Evolutionary conservation across 2,113 vertebrate species (phyloP).

Genomic region (Drymodes brunneopygia): DNA sequence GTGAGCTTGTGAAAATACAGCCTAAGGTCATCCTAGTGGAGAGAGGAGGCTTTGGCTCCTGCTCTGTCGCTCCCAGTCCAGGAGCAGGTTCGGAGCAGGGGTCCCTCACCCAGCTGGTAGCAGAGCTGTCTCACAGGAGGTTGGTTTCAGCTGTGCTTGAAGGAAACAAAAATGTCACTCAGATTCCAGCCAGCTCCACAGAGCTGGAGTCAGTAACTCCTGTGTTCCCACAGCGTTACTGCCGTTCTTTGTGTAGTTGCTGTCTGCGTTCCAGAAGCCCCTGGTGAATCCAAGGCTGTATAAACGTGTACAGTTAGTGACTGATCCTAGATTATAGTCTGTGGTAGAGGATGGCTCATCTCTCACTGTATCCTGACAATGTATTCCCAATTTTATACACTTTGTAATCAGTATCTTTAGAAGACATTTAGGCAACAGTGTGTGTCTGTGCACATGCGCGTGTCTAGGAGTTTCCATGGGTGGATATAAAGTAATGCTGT

Average conservation of each 20-base stretch:
- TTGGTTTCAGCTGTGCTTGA: neutral
- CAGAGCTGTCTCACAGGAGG: neutral
- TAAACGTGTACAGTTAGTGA: slow-evolving; percentile 62
- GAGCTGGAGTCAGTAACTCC: neutral
- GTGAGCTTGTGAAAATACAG: neutral
- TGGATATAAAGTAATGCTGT: slow-evolving; percentile 36
- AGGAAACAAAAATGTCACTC: neutral
- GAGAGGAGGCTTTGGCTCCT: neutral
- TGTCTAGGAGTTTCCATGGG: slow-evolving; percentile 23
- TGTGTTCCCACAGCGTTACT: neutral
- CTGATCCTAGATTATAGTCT: slow-evolving; percentile 59
- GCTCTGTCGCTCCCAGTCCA: neutral
- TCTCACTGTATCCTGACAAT: slow-evolving; percentile 53
- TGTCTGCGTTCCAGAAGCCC: slow-evolving; percentile 15
- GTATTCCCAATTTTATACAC: slow-evolving; percentile 61
- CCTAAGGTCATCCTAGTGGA: neutral
- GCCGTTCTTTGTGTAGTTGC: slow-evolving; percentile 21
- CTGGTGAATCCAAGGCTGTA: slow-evolving; percentile 32
- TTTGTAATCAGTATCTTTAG: slow-evolving; percentile 71
- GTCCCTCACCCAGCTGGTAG: neutral
- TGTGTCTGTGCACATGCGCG: slow-evolving; percentile 9
- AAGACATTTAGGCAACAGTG: slow-evolving; percentile 57
- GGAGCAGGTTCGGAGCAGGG: neutral
- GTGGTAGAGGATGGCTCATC: slow-evolving; percentile 57
- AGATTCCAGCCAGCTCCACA: neutral